Percentiles rank a stretch among this genome's conserved stretches.
These are phyloP conservation scores for Glaucomys volans DNA, from an alignment of 2,113 vertebrate genomes.

Conservation along the genomic window DNA sequence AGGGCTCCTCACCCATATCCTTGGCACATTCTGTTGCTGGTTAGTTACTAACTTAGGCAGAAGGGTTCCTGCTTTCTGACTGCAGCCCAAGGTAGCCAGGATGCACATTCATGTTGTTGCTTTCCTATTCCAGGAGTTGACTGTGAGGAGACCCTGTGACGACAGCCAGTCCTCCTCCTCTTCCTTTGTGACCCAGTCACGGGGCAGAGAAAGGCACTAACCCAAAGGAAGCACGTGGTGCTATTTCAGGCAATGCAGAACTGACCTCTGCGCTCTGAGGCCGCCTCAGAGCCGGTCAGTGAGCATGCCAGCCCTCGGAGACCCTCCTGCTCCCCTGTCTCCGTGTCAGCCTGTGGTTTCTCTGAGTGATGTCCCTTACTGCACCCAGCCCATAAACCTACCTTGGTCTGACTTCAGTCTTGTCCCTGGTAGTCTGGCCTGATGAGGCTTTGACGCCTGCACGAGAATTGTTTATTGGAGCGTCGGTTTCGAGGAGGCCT, in stretches of 20 bases:
- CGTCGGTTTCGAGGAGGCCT: not conserved
- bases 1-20: not conserved
- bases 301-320: not conserved
- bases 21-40: not conserved
- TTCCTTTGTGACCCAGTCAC: not conserved
- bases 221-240: not conserved
- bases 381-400: not conserved
- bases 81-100: not conserved
- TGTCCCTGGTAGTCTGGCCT: not conserved
- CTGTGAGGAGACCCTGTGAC: not conserved
- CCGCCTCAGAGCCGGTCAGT: not conserved
- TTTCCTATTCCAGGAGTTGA: not conserved
- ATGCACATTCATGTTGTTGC: too few relatives aligned
- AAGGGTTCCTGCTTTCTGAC: not conserved
- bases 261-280: not conserved
- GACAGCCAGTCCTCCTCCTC: not conserved
- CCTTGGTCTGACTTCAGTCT: not conserved
- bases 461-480: not conserved
- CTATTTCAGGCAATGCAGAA: not conserved
- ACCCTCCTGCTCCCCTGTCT: not conserved
- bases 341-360: not conserved
- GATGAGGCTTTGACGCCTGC: not conserved
- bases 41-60: not conserved
- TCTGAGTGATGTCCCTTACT: not conserved
- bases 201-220: not conserved